Conservation (phyloP, 2,888 invertebrate species). For the Petrolisthes manimaculis region DNA sequence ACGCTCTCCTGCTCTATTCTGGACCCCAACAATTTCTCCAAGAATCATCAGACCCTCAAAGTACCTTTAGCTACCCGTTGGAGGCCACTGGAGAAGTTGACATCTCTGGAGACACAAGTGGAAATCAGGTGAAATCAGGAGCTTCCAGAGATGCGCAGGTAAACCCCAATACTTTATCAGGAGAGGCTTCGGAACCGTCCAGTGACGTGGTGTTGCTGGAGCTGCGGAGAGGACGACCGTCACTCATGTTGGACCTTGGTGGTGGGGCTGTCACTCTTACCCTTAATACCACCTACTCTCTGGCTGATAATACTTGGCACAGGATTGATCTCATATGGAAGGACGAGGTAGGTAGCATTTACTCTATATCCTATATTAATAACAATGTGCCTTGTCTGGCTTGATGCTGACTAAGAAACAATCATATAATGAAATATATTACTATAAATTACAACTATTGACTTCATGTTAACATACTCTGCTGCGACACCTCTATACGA, state of each 20-base stretch:
- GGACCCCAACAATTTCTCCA: conserved; percentile 12
- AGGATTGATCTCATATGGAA: conserved; percentile 84
- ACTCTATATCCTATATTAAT: too few relatives aligned
- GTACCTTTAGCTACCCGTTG: too few relatives aligned
- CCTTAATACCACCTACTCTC: conserved; percentile 71
- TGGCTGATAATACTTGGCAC: conserved; percentile 89
- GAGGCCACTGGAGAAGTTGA: background rate
- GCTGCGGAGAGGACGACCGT: conserved; percentile 84
- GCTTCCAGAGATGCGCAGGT: too few relatives aligned
- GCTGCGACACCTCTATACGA: too few relatives aligned
- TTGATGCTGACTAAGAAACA: background rate
- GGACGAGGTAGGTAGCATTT: conserved; percentile 69
- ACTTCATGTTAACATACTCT: too few relatives aligned
- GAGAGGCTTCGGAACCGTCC: too few relatives aligned
- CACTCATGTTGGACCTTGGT: conserved; percentile 89
- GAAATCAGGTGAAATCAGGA: too few relatives aligned
- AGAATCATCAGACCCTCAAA: background rate
- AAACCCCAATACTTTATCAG: too few relatives aligned
- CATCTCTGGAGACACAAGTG: background rate
- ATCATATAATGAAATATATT: background rate
- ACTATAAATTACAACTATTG: too few relatives aligned
- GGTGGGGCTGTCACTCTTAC: conserved; percentile 81
- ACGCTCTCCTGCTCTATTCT: conserved; percentile 87
- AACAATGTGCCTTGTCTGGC: too few relatives aligned
- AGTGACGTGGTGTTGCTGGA: conserved; percentile 27